Conservation (phyloP, 2,888 invertebrate genomes). For the Drosophila barbarae region DNA sequence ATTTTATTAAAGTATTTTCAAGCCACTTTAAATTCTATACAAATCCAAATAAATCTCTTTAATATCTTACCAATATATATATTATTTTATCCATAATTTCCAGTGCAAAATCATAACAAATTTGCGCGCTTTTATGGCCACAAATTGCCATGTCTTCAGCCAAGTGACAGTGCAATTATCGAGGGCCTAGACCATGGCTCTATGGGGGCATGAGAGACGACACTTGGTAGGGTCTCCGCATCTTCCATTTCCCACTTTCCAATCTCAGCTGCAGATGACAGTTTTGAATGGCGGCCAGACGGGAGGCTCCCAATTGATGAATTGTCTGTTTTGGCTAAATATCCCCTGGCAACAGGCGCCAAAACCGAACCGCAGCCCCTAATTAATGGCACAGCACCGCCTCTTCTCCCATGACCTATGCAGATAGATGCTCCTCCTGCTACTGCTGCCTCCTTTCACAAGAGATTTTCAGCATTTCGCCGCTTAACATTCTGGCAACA, state of each 20-base stretch:
- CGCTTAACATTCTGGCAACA: conserved; percentile 48
- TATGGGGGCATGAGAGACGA: conserved; percentile 9
- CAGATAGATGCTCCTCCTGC: conserved; percentile 24
- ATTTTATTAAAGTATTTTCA: neutral
- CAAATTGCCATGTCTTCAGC: conserved; percentile 74
- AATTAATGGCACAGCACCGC: conserved; percentile 20
- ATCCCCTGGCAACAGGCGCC: conserved; percentile 31
- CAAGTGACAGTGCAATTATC: conserved; percentile 74
- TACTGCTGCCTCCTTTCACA: neutral
- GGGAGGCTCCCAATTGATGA: conserved; percentile 66
- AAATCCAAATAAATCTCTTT: neutral
- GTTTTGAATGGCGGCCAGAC: conserved; percentile 49
- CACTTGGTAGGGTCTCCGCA: conserved; percentile 26
- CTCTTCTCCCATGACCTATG: conserved; percentile 9
- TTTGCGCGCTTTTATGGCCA: conserved; percentile 75
- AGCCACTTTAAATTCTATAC: too few relatives aligned
- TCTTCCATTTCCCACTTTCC: conserved; percentile 3
- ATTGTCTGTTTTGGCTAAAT: conserved; percentile 60
- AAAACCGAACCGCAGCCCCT: conserved; percentile 16
- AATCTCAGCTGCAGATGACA: conserved; percentile 62
- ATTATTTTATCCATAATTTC: neutral
- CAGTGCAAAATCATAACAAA: conserved; percentile 62
- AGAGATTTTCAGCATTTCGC: conserved; percentile 42
- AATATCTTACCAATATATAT: neutral
- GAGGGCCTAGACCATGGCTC: conserved; percentile 50